Base-by-base conservation (phyloP, 2,888 invertebrate genomes). In the Cerastoderma edule region DNA sequence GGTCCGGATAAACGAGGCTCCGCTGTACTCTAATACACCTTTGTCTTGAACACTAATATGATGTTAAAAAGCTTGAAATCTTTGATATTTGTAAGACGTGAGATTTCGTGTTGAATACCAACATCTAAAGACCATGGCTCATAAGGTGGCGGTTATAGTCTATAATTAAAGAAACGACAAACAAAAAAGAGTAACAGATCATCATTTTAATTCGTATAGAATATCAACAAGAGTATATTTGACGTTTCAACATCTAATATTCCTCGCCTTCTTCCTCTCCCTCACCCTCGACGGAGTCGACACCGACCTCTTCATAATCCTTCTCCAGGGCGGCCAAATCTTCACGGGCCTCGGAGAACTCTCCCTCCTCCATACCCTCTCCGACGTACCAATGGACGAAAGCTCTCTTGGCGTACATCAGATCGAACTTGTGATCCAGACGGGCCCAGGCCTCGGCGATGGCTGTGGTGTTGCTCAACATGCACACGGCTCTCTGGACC, bases 381-480 rank as follows among this genome's bases (percentile, higher is more conserved):
- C 84, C 84, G 44, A 84, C 84, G 72, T 84, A 84, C 84, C 84
- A 84, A 56, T 84, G 84, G 60, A 84, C 84, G 66, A 88, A 85
- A 63, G 86, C 85, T 70, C 84, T 78, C 77, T 85, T 85, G 80
- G 85, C 84, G 67, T 85, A 84, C 85, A 85, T 85, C 67, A 85
- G 77, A 72, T 88, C 87, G 67, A 88, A 88, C 75, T 89, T 89
- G 68, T 86, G 86, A 57, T 86, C 86, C 72, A 97, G 93, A 67
- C 95, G 94, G 74, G 95, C 95, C 96, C 97, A 97, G 67, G 97
- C 97, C 89, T 96, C 95, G n/a, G 96, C 95, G 89, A 97, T 97
- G 86, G 97, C 97, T 19, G 97, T 98, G 16, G 97, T 97, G 93
- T 98, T 98, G 90, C 96, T 95, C 63, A 97, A 94, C 96, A 97